Conservation (phyloP, 2,113 vertebrate species). For the Furnarius figulus region DNA sequence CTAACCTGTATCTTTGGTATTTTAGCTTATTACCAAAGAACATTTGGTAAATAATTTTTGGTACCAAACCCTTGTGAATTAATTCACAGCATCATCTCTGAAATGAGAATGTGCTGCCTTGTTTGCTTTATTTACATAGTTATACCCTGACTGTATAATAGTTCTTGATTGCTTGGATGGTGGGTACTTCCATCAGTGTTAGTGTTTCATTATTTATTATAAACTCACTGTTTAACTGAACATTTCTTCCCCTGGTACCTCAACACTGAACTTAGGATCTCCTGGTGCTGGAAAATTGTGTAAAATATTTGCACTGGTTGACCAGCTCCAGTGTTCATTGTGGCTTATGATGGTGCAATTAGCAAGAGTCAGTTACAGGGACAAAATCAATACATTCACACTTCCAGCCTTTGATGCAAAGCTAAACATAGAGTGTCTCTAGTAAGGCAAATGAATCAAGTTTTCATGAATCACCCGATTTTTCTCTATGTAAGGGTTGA, state of each 20-base stretch:
- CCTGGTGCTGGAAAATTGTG: background rate
- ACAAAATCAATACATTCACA: background rate
- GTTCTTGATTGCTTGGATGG: background rate
- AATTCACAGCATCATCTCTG: background rate
- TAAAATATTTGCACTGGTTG: background rate
- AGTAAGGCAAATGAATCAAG: background rate
- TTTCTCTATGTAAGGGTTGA: background rate
- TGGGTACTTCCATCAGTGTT: background rate
- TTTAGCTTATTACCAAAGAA: background rate
- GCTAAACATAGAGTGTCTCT: background rate
- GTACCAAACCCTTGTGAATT: background rate
- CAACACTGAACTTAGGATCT: background rate
- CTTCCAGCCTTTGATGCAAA: background rate
- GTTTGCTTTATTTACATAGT: background rate
- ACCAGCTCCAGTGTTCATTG: background rate
- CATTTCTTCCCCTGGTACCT: background rate
- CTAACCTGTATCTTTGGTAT: background rate
- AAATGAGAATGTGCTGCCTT: background rate
- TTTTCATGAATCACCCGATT: background rate
- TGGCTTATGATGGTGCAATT: background rate
- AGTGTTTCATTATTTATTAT: background rate
- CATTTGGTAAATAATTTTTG: background rate
- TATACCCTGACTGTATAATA: background rate
- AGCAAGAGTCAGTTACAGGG: background rate
- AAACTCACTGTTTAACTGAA: background rate